phyloP scores from a whole-genome alignment of 1,140 invertebrate species.

The Cotesia vestalis region DNA sequence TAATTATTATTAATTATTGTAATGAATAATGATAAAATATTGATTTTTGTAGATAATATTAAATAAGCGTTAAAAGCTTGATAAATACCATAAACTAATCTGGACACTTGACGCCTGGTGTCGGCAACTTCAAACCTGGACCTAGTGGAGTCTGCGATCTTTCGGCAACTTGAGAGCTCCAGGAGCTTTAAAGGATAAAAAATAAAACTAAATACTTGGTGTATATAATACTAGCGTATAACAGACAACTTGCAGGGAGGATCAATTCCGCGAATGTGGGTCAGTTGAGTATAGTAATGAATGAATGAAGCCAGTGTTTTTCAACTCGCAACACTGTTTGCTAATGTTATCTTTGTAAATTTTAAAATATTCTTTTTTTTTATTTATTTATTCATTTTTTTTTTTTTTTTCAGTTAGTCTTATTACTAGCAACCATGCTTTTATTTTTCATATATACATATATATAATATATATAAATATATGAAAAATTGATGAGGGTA shows the following conservation, averaged over 20 bases:
- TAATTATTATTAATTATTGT: no score
- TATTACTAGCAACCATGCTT: no score
- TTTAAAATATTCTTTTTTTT: not conserved
- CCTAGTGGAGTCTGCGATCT: constrained; percentile 26
- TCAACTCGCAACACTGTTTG: constrained; percentile 10
- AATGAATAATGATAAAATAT: not conserved
- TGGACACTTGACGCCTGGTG: constrained; percentile 29
- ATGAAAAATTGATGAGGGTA: no score
- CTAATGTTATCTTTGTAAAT: constrained; percentile 20
- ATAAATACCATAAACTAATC: not conserved
- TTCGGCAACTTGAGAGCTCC: constrained; percentile 18
- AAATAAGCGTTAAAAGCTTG: no score
- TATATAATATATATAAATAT: no score
- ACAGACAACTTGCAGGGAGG: constrained; percentile 32
- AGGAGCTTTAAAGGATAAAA: constrained; percentile 6
- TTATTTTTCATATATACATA: no score
- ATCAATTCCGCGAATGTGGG: constrained; percentile 52
- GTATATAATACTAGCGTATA: not conserved
- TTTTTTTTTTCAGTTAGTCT: constrained; percentile 4
- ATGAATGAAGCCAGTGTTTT: constrained; percentile 52
- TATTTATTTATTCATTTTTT: not conserved
- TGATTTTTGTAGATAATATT: not conserved
- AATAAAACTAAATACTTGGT: not conserved
- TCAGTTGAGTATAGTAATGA: constrained; percentile 42
- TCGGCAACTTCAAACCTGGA: constrained; percentile 37